phyloP scores from a whole-genome alignment of 2,797 vertebrate genomes.

The Acanthiza pusilla region DNA sequence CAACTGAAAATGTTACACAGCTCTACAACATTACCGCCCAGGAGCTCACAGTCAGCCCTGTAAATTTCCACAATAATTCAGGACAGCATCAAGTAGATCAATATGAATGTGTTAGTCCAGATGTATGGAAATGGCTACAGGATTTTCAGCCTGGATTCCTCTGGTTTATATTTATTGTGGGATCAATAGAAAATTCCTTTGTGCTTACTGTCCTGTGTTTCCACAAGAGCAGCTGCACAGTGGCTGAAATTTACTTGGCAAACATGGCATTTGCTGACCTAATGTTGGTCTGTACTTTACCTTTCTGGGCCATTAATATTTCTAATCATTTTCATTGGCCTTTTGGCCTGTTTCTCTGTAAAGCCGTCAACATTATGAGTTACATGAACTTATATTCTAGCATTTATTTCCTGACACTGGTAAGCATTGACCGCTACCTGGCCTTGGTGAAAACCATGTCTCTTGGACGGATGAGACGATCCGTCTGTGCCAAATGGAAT shows the following conservation, averaged over 20 bases:
- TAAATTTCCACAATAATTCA: background rate
- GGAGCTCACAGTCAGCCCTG: background rate
- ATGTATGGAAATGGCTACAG: constrained; percentile 73
- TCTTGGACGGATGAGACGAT: constrained; percentile 76
- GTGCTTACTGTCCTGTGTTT: constrained; percentile 82
- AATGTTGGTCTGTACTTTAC: constrained; percentile 79
- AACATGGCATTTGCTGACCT: constrained; percentile 86
- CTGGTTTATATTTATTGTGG: constrained; percentile 81
- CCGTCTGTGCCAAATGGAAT: constrained; percentile 74
- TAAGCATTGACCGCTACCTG: constrained; percentile 90
- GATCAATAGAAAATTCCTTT: constrained; percentile 81
- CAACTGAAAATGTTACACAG: background rate
- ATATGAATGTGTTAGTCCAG: constrained; percentile 37
- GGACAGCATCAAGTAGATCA: background rate
- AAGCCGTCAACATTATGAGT: constrained; percentile 73
- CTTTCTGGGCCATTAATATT: constrained; percentile 86
- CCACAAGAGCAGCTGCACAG: constrained; percentile 78
- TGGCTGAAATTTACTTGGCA: constrained; percentile 88
- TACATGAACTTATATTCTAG: constrained; percentile 85
- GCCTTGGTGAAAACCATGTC: constrained; percentile 87
- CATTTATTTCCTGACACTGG: constrained; percentile 84
- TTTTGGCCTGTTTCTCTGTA: constrained; percentile 84
- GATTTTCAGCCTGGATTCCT: constrained; percentile 82
- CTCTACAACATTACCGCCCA: background rate
- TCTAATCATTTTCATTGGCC: constrained; percentile 79